Percentiles rank a stretch among this genome's conserved stretches.
Evolutionary conservation across 2,888 invertebrate species (phyloP).

Genomic region (Teinopalpus imperialis): DNA sequence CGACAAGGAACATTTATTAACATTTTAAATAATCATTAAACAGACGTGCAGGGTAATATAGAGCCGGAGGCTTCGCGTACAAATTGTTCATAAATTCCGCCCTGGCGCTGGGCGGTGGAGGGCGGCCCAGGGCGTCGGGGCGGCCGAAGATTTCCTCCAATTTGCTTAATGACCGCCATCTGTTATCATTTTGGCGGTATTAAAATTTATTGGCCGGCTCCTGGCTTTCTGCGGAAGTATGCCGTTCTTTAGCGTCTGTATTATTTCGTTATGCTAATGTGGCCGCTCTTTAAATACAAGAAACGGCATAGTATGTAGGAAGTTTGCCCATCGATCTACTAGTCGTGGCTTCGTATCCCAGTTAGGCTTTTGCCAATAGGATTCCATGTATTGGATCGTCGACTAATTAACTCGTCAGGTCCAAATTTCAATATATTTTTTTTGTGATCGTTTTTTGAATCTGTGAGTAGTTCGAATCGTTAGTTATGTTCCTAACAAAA

Average conservation of each 20-base stretch:
- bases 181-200: conserved; percentile 36
- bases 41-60: not conserved
- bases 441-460: too few relatives aligned
- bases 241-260: not conserved
- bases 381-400: too few relatives aligned
- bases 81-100: conserved; percentile 24
- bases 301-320: too few relatives aligned
- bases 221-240: conserved; percentile 27
- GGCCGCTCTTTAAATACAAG: not conserved
- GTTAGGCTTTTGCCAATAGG: too few relatives aligned
- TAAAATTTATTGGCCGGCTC: conserved; percentile 33
- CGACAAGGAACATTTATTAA: conserved; percentile 5
- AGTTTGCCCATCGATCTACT: too few relatives aligned
- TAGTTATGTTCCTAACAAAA: too few relatives aligned
- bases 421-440: too few relatives aligned
- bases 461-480: too few relatives aligned
- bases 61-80: not conserved
- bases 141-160: conserved; percentile 23
- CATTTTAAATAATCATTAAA: conserved; percentile 9
- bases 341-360: too few relatives aligned
- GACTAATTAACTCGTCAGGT: too few relatives aligned
- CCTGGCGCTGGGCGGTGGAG: not conserved
- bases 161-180: conserved; percentile 36
- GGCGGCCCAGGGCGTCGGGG: too few relatives aligned
- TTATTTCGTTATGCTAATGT: conserved; percentile 1